These are phyloP conservation scores for Folsomia candida DNA, from an alignment of 2,888 invertebrate genomes.

Conservation along the genomic window DNA sequence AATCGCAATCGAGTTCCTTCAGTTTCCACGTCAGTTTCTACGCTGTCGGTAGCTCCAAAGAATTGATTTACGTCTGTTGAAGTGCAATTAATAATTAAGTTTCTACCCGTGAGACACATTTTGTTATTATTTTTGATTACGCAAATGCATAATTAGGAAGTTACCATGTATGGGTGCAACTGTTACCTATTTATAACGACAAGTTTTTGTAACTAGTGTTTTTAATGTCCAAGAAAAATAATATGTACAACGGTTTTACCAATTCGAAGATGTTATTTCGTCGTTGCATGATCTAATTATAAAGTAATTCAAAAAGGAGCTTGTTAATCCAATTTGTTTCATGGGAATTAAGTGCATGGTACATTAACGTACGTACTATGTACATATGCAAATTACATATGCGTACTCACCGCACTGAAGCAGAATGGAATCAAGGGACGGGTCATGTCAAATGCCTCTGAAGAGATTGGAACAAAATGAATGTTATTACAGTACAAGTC, in stretches of 20 bases:
- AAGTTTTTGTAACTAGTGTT: too few species aligned
- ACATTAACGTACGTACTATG: too few species aligned
- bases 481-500: not conserved
- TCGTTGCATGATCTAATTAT: constrained; percentile 79
- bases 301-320: not conserved
- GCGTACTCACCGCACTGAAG: constrained; percentile 85
- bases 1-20: constrained; percentile 23
- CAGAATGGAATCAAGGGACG: constrained; percentile 91
- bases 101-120: too few species aligned
- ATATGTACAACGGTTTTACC: constrained; percentile 73
- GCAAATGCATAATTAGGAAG: not conserved
- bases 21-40: constrained; percentile 48
- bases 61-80: constrained; percentile 57
- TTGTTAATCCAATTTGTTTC: not conserved
- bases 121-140: too few species aligned
- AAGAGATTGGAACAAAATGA: not conserved
- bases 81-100: too few species aligned
- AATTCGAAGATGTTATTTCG: constrained; percentile 96
- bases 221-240: not conserved
- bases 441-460: constrained; percentile 85
- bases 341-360: too few species aligned
- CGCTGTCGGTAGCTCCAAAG: constrained; percentile 60
- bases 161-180: too few species aligned
- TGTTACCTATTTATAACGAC: too few species aligned
- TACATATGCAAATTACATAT: too few species aligned